These are phyloP conservation scores for Clepsis dumicolana DNA, from an alignment of 2,888 invertebrate genomes.

Conservation along the genomic window DNA sequence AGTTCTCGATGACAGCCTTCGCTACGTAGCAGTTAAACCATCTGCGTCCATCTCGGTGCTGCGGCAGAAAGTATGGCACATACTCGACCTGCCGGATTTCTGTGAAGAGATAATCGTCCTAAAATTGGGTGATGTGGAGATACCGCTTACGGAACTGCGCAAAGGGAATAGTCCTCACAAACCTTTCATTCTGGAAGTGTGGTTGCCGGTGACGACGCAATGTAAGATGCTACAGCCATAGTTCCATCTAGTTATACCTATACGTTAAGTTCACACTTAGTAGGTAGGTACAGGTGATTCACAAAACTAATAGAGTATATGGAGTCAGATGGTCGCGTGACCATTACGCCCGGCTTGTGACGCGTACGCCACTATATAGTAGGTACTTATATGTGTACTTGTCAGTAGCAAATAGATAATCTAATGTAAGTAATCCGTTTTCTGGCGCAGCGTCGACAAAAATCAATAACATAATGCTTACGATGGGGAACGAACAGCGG, in stretches of 20 bases:
- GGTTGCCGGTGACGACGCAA: conserved; percentile 58
- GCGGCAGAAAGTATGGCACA: conserved; percentile 76
- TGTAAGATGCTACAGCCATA: conserved; percentile 52
- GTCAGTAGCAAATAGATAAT: no score
- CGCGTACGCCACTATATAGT: no score
- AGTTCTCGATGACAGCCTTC: conserved; percentile 70
- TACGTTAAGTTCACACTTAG: no score
- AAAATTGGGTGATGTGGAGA: conserved; percentile 62
- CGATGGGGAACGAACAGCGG: conserved; percentile 57
- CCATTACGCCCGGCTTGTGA: no score
- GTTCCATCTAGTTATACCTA: neutral
- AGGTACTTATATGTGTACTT: no score
- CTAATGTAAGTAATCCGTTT: neutral
- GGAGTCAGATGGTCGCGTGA: no score
- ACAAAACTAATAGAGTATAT: neutral
- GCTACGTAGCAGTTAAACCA: conserved; percentile 72
- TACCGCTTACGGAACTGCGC: conserved; percentile 69
- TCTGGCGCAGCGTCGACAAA: conserved; percentile 37
- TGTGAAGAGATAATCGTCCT: conserved; percentile 77
- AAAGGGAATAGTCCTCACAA: conserved; percentile 76
- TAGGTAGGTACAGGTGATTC: neutral
- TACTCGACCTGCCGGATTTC: conserved; percentile 76
- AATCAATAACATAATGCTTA: conserved; percentile 59
- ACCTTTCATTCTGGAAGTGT: conserved; percentile 77
- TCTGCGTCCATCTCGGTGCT: conserved; percentile 69